These are phyloP conservation scores for Erethizon dorsatum DNA, from an alignment of 2,797 vertebrate species.

Conservation along the genomic window DNA sequence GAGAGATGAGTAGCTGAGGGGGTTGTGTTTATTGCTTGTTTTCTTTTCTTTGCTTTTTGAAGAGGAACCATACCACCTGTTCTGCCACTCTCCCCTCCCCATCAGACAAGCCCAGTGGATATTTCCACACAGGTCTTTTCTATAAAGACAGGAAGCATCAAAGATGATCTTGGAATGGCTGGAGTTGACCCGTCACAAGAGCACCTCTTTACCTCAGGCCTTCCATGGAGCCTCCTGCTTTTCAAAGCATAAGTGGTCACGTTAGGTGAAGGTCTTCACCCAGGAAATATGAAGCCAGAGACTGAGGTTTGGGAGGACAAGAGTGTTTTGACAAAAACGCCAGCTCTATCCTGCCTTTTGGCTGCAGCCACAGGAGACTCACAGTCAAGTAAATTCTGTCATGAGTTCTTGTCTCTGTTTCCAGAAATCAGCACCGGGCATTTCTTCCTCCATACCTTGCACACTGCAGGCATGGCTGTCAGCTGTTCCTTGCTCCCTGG, in stretches of 20 bases:
- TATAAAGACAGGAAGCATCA: not conserved
- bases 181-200: not conserved
- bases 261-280: not conserved
- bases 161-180: not conserved
- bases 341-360: slow-evolving; percentile 51
- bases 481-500: not conserved
- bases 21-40: slow-evolving; percentile 27
- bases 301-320: not conserved
- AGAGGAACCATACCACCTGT: slow-evolving; percentile 44
- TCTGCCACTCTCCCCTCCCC: not conserved
- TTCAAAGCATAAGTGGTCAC: not conserved
- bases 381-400: slow-evolving; percentile 60
- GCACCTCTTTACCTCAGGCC: not conserved
- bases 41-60: slow-evolving; percentile 59
- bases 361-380: slow-evolving; percentile 37
- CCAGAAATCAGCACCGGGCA: slow-evolving; percentile 11
- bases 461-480: not conserved
- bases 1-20: not conserved
- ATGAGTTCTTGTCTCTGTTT: slow-evolving; percentile 62
- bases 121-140: not conserved
- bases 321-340: not conserved
- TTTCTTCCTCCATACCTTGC: not conserved
- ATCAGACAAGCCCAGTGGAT: not conserved
- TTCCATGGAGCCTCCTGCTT: not conserved
- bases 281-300: not conserved